Base-by-base conservation (phyloP, 2,888 invertebrate species). In the Dynastes hyllus region DNA sequence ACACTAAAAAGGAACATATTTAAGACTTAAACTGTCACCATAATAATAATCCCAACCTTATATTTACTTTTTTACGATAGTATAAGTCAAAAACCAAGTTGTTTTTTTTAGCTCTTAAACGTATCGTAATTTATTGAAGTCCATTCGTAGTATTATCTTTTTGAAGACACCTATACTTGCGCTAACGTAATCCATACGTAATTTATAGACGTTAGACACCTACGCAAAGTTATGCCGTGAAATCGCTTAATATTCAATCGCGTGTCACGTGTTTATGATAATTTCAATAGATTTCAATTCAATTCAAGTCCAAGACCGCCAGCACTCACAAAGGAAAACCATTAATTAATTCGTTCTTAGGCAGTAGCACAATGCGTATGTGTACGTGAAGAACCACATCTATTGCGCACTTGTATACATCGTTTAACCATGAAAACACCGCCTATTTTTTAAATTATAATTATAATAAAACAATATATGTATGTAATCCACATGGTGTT, bases 281-380 rank as follows among this genome's bases (percentile, higher is more conserved):
- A 69, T 55, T 55, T 55, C 13, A 22, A 55, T 22, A 55, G 8
- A 55, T 69, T 69, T 69, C 22, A 50, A 69, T 69, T 69, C 69
- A 50, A 69, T 69, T 69, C 69, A 51, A 69, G 69, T 69, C 69
- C 69, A 69, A 69, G 69, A 69, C 29, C 50, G 69, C 50, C 69
- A 29, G 29, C 69, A 11, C n/a, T 51, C 29, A 69, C 55, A 69
- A 69, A 69, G 66, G 50, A 29, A 69, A 69, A 53, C 69, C 22
- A 55, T 55, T 55, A 55, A 55, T 55, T 69, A 69, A 69, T 69
- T 69, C 69, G 27, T 69, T 69, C 69, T 69, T 69, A 69, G 69
- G n/a, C 69, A 63, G 29, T 63, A 8, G 63, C 27, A 69, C 51
- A 55, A 55, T 55, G 22, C 22, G 22, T 22, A 16, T 22, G 22